A percentile compares a stretch with the other conserved stretches of the same genome.
Evolutionary conservation across 2,888 invertebrate genomes (phyloP).

Genomic region (Drosophila hamatofila): DNA sequence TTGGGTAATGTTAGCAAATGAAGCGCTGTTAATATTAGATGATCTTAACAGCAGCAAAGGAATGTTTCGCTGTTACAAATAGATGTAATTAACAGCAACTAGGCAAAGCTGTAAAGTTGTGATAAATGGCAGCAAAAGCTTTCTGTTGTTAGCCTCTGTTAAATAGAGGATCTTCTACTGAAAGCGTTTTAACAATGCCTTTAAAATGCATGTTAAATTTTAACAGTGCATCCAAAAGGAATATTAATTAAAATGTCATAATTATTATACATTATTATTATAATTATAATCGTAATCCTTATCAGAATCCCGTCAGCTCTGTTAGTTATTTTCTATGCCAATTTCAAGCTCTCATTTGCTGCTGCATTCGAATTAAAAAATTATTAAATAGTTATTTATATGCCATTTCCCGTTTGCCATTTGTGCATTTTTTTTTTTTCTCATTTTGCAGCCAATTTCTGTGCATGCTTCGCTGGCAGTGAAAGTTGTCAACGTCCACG

Average conservation of each 20-base stretch:
- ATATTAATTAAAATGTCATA: too few species aligned
- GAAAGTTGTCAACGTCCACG: constrained; percentile 67
- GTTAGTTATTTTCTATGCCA: not conserved
- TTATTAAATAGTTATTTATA: constrained; percentile 9
- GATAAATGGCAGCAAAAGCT: too few species aligned
- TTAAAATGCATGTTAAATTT: not conserved
- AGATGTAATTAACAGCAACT: not conserved
- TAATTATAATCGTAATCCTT: too few species aligned
- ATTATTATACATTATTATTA: too few species aligned
- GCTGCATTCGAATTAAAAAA: constrained; percentile 1
- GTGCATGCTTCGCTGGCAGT: constrained; percentile 68
- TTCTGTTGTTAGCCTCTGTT: too few species aligned
- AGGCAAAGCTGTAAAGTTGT: not conserved
- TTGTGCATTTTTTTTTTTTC: constrained; percentile 1
- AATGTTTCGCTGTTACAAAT: not conserved
- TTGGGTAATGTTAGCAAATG: not conserved
- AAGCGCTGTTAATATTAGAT: not conserved
- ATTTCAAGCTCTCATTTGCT: not conserved
- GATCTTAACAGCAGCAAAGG: not conserved
- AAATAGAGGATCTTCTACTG: too few species aligned
- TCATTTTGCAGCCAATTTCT: constrained; percentile 38
- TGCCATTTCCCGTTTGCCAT: constrained; percentile 6
- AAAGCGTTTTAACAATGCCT: not conserved
- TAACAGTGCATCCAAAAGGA: too few species aligned
- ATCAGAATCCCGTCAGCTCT: not conserved